phyloP scores from a whole-genome alignment of 2,888 invertebrate genomes.

The Drosophila mayaguana region DNA sequence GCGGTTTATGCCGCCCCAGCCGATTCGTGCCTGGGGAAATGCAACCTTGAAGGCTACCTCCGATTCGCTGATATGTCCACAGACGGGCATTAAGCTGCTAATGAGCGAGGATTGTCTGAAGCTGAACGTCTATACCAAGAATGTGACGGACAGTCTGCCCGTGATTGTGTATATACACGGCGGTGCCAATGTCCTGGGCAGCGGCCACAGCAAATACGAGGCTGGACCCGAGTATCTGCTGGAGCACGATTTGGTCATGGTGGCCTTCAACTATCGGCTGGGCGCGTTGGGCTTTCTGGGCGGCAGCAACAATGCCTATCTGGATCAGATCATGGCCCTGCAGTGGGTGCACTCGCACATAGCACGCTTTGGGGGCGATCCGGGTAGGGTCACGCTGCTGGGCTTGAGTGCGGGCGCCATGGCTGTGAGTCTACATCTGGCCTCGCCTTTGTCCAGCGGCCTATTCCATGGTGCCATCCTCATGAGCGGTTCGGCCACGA shows the following conservation, averaged over 20 bases:
- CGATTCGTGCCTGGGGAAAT: constrained; percentile 78
- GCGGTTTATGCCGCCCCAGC: constrained; percentile 84
- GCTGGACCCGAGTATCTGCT: constrained; percentile 80
- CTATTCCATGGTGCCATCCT: constrained; percentile 89
- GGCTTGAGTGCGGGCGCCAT: constrained; percentile 87
- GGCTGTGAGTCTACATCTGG: constrained; percentile 86
- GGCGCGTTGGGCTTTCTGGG: constrained; percentile 86
- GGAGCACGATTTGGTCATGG: constrained; percentile 80
- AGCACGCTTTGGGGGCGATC: constrained; percentile 88
- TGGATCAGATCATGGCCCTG: constrained; percentile 89
- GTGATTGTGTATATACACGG: constrained; percentile 83
- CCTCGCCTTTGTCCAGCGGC: constrained; percentile 88
- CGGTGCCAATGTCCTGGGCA: constrained; percentile 76
- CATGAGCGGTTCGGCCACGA: constrained; percentile 88
- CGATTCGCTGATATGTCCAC: constrained; percentile 84
- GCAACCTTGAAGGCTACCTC: constrained; percentile 83
- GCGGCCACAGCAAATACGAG: constrained; percentile 72
- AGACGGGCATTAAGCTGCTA: constrained; percentile 39
- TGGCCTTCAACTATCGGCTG: constrained; percentile 82
- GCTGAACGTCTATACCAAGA: constrained; percentile 87
- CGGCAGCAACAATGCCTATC: constrained; percentile 89
- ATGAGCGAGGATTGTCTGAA: constrained; percentile 88
- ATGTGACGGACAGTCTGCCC: constrained; percentile 46
- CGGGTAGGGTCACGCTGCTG: constrained; percentile 87
- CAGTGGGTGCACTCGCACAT: constrained; percentile 89